Conservation (phyloP, 2,888 invertebrate genomes). For the Ferdinandea cuprea region DNA sequence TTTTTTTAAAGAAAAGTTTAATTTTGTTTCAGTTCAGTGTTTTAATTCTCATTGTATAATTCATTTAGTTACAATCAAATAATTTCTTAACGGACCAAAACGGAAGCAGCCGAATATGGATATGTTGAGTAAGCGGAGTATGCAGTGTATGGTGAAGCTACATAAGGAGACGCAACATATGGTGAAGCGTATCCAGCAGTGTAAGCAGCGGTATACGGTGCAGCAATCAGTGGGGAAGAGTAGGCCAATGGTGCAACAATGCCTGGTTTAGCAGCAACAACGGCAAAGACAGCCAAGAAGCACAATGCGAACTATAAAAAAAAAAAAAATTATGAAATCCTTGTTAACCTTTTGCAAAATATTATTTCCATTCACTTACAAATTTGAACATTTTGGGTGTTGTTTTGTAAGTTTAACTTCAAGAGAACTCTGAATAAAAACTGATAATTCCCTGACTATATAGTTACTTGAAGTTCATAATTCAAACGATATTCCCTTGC, state of each 20-base stretch:
- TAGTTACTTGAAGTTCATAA: slow-evolving; percentile 11
- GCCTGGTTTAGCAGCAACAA: slow-evolving; percentile 63
- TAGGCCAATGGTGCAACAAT: slow-evolving; percentile 58
- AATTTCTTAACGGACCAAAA: slow-evolving; percentile 61
- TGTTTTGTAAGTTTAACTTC: slow-evolving; percentile 30
- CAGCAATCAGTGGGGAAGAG: slow-evolving; percentile 55
- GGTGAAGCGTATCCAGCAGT: slow-evolving; percentile 50
- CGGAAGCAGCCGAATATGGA: slow-evolving; percentile 57
- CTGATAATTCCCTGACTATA: slow-evolving; percentile 36
- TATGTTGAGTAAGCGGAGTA: slow-evolving; percentile 67
- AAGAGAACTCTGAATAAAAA: slow-evolving; percentile 14
- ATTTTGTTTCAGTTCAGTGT: too few species aligned
- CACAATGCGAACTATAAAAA: slow-evolving; percentile 53
- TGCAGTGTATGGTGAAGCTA: slow-evolving; percentile 54
- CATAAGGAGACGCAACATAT: slow-evolving; percentile 53
- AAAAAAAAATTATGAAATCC: slow-evolving; percentile 12
- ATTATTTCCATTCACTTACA: slow-evolving; percentile 30
- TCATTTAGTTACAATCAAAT: background rate
- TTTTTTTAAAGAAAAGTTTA: too few species aligned
- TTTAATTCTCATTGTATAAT: too few species aligned
- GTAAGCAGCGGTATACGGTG: slow-evolving; percentile 56
- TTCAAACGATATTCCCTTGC: background rate
- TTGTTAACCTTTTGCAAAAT: background rate
- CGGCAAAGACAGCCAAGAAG: slow-evolving; percentile 60
- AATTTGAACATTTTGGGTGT: slow-evolving; percentile 66